Percentiles rank a stretch among this genome's conserved stretches.
Evolutionary conservation across 2,113 vertebrate genomes (phyloP).

Genomic region (Pao palembangensis): DNA sequence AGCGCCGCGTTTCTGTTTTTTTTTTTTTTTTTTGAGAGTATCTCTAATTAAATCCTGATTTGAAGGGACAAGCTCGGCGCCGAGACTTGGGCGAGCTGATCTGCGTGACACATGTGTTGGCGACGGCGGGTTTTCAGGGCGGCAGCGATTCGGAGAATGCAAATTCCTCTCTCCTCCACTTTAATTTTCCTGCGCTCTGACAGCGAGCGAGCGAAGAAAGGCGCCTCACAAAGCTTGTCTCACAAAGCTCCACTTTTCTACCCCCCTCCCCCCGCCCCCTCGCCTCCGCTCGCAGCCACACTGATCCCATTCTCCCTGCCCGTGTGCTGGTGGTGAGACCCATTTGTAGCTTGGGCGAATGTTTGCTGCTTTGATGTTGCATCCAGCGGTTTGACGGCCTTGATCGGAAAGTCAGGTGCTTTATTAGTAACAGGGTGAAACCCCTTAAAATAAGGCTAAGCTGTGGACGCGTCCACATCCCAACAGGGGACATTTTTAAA

Average conservation of each 20-base stretch:
- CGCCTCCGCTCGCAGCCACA: conserved; percentile 33
- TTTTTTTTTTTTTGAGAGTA: no score
- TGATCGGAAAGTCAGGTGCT: conserved; percentile 29
- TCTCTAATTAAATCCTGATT: no score
- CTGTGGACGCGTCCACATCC: conserved; percentile 3
- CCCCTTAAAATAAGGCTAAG: conserved; percentile 17
- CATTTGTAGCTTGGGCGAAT: conserved; percentile 34
- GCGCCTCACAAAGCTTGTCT: conserved; percentile 46
- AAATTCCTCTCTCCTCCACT: conserved; percentile 60
- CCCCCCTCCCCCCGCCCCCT: conserved; percentile 2
- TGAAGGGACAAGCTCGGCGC: no score
- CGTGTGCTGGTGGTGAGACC: conserved; percentile 40
- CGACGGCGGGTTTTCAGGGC: background rate
- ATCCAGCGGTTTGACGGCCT: conserved; percentile 34
- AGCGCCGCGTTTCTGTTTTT: no score
- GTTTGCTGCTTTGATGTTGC: conserved; percentile 55
- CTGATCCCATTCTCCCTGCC: conserved; percentile 59
- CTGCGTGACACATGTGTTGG: no score
- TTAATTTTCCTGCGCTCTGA: conserved; percentile 42
- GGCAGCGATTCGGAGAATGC: conserved; percentile 5
- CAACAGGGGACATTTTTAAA: background rate
- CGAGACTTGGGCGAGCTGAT: no score
- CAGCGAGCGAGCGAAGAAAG: conserved; percentile 43
- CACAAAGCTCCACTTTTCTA: conserved; percentile 41
- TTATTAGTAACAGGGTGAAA: conserved; percentile 40